Conservation (phyloP, 1,140 invertebrate species). For the Pseudomyrmex dendroicus region DNA sequence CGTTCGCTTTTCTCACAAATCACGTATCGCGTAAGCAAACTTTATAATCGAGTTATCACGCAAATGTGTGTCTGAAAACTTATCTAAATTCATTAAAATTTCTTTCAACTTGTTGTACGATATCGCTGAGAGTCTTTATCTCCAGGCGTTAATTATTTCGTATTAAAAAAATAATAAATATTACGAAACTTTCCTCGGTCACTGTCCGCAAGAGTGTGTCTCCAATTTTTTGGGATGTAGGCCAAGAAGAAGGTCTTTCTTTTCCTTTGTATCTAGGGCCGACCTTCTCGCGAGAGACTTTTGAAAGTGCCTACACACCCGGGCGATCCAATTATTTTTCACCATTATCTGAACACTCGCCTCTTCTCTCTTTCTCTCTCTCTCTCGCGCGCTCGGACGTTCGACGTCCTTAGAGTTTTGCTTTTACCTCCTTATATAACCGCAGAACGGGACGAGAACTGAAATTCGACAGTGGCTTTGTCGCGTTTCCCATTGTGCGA, state of each 20-base stretch:
- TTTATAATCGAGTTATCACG: no score
- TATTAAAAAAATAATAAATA: no score
- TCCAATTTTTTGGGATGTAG: constrained; percentile 54
- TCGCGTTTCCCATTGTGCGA: constrained; percentile 51
- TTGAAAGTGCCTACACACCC: constrained; percentile 59
- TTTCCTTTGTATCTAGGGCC: constrained; percentile 39
- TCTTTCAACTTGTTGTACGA: no score
- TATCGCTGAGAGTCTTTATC: no score
- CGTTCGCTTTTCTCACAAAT: background rate
- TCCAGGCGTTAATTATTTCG: no score
- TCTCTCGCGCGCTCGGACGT: background rate
- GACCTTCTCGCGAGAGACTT: constrained; percentile 40
- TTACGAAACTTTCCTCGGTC: background rate
- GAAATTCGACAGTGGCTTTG: constrained; percentile 49
- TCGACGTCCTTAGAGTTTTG: constrained; percentile 48
- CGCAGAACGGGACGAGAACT: constrained; percentile 3
- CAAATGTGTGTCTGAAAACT: no score
- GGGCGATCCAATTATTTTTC: constrained; percentile 70
- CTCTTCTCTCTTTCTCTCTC: background rate
- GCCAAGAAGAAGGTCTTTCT: constrained; percentile 47
- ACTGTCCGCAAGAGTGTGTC: background rate
- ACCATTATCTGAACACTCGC: constrained; percentile 35
- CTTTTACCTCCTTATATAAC: constrained; percentile 40
- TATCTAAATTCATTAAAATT: no score
- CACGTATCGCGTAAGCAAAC: no score